A percentile compares a stretch with the other conserved stretches of the same genome.
Conservation (phyloP, 1,140 invertebrate species). For the Idris sp. region DNA sequence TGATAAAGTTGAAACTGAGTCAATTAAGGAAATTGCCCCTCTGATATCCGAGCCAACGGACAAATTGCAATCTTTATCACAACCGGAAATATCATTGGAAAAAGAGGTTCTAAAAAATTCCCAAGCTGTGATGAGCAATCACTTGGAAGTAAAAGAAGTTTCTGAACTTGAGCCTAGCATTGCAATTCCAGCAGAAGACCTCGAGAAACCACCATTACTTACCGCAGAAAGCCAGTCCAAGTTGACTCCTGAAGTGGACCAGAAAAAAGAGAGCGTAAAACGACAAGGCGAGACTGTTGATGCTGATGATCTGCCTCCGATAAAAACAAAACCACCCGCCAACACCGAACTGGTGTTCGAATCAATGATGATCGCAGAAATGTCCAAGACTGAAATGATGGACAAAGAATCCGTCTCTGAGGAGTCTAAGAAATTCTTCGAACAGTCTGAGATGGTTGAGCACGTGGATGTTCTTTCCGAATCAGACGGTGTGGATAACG, state of each 20-base stretch:
- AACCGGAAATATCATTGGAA: too few species aligned
- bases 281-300: slow-evolving; percentile 18
- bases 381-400: slow-evolving; percentile 28
- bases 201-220: slow-evolving; percentile 6
- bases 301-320: slow-evolving; percentile 22
- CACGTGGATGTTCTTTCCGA: slow-evolving; percentile 67
- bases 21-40: too few species aligned
- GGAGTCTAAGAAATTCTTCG: too few species aligned
- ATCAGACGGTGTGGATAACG: slow-evolving; percentile 66
- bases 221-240: background rate
- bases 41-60: too few species aligned
- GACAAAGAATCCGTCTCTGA: background rate
- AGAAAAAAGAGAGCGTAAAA: slow-evolving; percentile 36
- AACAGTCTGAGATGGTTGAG: background rate
- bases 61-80: too few species aligned
- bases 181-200: slow-evolving; percentile 1
- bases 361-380: slow-evolving; percentile 36
- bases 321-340: slow-evolving; percentile 18
- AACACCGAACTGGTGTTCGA: slow-evolving; percentile 23
- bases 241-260: slow-evolving; percentile 3
- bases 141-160: slow-evolving; percentile 17
- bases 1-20: too few species aligned
- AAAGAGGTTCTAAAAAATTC: slow-evolving; percentile 16
- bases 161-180: slow-evolving; percentile 3
- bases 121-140: slow-evolving; percentile 1